Conservation (phyloP, 1,140 invertebrate species). For the Ptiloglossa arizonensis region DNA sequence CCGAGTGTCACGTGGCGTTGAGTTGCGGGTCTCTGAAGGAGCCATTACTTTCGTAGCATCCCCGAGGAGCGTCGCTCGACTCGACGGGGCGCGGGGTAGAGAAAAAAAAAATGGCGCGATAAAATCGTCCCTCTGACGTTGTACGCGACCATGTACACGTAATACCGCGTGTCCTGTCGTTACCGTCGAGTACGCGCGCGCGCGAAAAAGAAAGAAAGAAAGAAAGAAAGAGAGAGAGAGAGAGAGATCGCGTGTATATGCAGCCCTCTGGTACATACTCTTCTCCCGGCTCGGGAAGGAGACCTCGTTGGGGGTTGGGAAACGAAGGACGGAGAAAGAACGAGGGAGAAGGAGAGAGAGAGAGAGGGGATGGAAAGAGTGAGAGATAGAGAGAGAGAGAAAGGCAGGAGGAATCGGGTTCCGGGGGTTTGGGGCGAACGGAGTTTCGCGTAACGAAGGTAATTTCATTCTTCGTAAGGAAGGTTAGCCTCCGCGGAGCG, state of each 20-base stretch:
- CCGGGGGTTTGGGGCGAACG: conserved; percentile 71
- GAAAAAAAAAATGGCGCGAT: conserved; percentile 60
- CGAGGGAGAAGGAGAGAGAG: conserved; percentile 13
- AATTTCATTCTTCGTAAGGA: conserved; percentile 80
- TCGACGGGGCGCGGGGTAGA: conserved; percentile 10
- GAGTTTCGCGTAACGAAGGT: conserved; percentile 81
- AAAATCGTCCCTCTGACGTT: conserved; percentile 55
- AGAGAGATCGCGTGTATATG: conserved; percentile 22
- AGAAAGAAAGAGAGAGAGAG: too few relatives aligned
- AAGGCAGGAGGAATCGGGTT: conserved; percentile 67
- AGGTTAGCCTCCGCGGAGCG: conserved; percentile 61
- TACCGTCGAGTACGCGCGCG: background rate
- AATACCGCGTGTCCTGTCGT: conserved; percentile 21
- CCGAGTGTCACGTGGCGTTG: conserved; percentile 60
- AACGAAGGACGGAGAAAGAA: background rate
- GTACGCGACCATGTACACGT: conserved; percentile 29
- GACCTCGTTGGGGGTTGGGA: too few relatives aligned
- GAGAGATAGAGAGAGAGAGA: conserved; percentile 28
- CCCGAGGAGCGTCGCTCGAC: conserved; percentile 31
- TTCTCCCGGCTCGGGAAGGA: conserved; percentile 19
- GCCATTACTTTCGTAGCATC: conserved; percentile 66
- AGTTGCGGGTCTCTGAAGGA: conserved; percentile 63
- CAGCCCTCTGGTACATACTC: background rate
- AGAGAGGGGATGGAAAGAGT: conserved; percentile 37
- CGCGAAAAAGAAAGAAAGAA: too few relatives aligned